Percentiles rank a stretch among this genome's conserved stretches.
Conservation (phyloP, 2,113 vertebrate genomes). For the Piaya cayana region DNA sequence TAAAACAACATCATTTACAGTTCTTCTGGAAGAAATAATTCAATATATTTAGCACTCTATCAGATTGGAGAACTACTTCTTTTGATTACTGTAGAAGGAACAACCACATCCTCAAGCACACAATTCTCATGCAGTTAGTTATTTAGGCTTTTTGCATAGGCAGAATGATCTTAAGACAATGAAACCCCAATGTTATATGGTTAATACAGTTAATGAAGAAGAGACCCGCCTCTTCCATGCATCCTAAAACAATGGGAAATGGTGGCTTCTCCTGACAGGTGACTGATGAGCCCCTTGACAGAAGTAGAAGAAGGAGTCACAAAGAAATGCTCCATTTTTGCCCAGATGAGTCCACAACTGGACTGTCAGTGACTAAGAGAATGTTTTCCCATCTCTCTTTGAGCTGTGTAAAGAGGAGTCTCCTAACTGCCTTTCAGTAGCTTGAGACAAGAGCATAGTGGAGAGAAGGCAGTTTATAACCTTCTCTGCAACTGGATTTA, state of each 20-base stretch:
- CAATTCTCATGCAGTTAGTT: background rate
- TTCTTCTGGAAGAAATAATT: background rate
- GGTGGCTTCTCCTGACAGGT: background rate
- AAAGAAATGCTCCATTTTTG: background rate
- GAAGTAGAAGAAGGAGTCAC: background rate
- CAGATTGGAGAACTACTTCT: background rate
- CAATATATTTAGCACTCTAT: background rate
- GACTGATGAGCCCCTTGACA: background rate
- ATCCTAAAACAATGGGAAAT: background rate
- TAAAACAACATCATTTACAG: background rate
- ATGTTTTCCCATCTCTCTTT: background rate
- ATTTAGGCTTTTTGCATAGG: background rate
- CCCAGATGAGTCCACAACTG: background rate
- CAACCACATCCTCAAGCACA: conserved; percentile 7
- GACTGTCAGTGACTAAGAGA: background rate
- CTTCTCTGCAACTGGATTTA: background rate
- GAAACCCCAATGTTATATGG: background rate
- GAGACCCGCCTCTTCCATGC: background rate
- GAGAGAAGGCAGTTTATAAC: background rate
- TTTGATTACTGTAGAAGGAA: background rate
- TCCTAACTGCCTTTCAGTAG: background rate
- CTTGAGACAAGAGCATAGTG: background rate
- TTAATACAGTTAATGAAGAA: background rate
- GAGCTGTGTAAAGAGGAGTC: background rate
- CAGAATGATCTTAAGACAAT: background rate